A percentile compares a stretch with the other conserved stretches of the same genome.
phyloP scores from a whole-genome alignment of 2,113 vertebrate genomes.

The Equus quagga region DNA sequence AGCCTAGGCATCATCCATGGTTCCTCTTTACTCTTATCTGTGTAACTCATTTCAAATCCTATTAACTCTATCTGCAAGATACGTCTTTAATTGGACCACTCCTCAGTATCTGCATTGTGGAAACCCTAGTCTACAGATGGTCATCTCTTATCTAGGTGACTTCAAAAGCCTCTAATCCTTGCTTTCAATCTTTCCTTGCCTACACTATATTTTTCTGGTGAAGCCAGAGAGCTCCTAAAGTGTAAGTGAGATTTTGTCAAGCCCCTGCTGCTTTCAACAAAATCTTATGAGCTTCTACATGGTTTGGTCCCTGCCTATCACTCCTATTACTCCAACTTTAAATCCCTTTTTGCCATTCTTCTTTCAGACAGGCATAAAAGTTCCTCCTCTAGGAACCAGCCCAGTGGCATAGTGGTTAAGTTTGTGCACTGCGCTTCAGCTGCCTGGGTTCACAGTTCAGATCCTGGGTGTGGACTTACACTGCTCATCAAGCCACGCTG shows the following conservation, averaged over 20 bases:
- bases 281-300: neutral
- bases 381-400: neutral
- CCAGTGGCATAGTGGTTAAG: too few species aligned
- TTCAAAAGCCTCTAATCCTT: neutral
- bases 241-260: neutral
- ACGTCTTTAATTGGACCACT: neutral
- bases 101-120: neutral
- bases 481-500: too few species aligned
- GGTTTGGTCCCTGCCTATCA: neutral
- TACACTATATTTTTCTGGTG: neutral
- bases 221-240: neutral
- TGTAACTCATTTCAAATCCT: conserved; percentile 12
- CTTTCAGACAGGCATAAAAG: neutral
- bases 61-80: neutral
- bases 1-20: neutral
- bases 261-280: neutral
- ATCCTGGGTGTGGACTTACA: too few species aligned
- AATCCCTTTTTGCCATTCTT: neutral
- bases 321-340: neutral
- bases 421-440: too few species aligned
- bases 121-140: neutral
- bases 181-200: neutral
- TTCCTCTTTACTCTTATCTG: neutral
- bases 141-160: neutral
- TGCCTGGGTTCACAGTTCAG: too few species aligned